phyloP scores from a whole-genome alignment of 2,113 vertebrate species.

The Cyanoderma ruficeps region DNA sequence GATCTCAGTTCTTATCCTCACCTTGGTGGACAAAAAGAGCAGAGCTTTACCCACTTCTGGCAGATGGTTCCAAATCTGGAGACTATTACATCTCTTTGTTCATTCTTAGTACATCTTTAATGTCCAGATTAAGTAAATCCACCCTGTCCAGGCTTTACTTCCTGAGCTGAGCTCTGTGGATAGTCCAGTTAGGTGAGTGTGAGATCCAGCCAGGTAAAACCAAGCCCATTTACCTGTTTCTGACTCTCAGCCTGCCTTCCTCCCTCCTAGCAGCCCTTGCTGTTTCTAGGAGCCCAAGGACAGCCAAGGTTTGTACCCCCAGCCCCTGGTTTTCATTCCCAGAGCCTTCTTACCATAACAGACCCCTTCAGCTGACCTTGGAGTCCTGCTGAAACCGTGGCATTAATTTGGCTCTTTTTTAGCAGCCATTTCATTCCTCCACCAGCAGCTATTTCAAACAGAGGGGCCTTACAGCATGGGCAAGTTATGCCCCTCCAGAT shows the following conservation, averaged over 20 bases:
- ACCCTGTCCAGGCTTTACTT: background rate
- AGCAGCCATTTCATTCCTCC: conserved; percentile 55
- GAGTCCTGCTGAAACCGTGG: conserved; percentile 40
- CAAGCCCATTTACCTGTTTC: background rate
- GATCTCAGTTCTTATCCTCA: background rate
- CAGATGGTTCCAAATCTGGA: background rate
- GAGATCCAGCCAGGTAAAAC: background rate
- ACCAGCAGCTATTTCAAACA: conserved; percentile 55
- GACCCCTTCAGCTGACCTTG: conserved; percentile 59
- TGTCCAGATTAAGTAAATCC: background rate
- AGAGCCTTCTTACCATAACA: background rate
- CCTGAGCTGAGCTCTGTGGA: background rate
- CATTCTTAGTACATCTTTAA: background rate
- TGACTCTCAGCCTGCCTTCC: background rate
- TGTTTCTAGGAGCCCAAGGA: background rate
- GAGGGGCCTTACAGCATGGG: conserved; percentile 45
- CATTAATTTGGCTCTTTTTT: conserved; percentile 64
- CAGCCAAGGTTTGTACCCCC: background rate
- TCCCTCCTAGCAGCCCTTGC: background rate
- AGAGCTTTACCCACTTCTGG: background rate
- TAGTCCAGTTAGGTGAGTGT: background rate
- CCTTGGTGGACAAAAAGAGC: background rate
- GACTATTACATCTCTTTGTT: fast-evolving
- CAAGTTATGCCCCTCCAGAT: conserved; percentile 23
- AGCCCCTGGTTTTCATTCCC: background rate